phyloP scores from a whole-genome alignment of 2,888 invertebrate species.

The Harpalus rufipes region DNA sequence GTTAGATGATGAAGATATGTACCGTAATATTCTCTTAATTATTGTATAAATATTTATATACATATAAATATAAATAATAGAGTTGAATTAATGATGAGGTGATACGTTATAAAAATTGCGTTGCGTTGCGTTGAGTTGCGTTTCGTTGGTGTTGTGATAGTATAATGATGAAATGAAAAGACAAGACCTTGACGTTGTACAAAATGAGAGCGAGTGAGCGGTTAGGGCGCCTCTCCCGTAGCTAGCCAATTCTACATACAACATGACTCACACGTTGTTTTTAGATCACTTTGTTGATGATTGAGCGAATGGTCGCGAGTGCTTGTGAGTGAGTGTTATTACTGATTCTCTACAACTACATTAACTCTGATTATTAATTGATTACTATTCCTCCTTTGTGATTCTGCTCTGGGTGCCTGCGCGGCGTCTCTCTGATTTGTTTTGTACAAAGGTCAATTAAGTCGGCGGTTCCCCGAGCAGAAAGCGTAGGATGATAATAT shows the following conservation, averaged over 20 bases:
- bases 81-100: conserved; percentile 56
- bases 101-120: neutral
- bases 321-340: conserved; percentile 27
- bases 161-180: conserved; percentile 3
- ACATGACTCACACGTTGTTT: conserved; percentile 64
- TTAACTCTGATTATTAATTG: conserved; percentile 44
- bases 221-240: conserved; percentile 63
- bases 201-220: conserved; percentile 41
- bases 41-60: conserved; percentile 69
- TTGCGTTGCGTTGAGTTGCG: neutral
- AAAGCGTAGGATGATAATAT: conserved; percentile 77
- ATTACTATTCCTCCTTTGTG: conserved; percentile 45
- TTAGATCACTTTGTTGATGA: conserved; percentile 64
- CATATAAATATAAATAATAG: conserved; percentile 62
- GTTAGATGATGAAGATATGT: conserved; percentile 88
- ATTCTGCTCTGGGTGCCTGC: conserved; percentile 29
- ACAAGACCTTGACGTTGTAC: conserved; percentile 54
- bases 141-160: conserved; percentile 53
- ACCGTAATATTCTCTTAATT: conserved; percentile 70
- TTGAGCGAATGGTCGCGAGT: conserved; percentile 25
- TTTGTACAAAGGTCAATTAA: conserved; percentile 80
- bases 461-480: conserved; percentile 72
- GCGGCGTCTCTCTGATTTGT: conserved; percentile 72
- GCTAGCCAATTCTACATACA: conserved; percentile 66
- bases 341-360: conserved; percentile 51